phyloP scores from a whole-genome alignment of 1,140 invertebrate genomes.

The Diprion similis region DNA sequence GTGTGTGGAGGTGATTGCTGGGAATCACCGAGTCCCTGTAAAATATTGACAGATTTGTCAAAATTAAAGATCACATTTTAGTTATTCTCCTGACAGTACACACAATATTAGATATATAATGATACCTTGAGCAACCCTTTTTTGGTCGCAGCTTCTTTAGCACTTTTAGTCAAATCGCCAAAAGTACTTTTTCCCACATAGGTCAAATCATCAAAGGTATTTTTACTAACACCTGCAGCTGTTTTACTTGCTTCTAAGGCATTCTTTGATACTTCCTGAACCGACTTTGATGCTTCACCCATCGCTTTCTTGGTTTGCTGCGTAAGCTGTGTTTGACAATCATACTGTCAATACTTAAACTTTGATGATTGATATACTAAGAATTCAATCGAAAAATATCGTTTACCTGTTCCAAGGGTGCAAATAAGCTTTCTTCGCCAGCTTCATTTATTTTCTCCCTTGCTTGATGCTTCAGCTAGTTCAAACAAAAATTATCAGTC shows the following conservation, averaged over 20 bases:
- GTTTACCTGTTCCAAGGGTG: constrained; percentile 77
- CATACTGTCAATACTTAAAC: not conserved
- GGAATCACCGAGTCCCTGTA: constrained; percentile 57
- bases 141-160: constrained; percentile 84
- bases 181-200: constrained; percentile 87
- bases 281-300: constrained; percentile 82
- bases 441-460: constrained; percentile 73
- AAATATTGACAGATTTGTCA: not conserved
- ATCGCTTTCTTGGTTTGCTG: constrained; percentile 88
- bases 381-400: constrained; percentile 17
- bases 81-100: too few species aligned
- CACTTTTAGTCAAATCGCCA: constrained; percentile 89
- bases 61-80: too few species aligned
- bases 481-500: constrained; percentile 30
- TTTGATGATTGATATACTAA: constrained; percentile 8
- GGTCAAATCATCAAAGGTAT: constrained; percentile 85
- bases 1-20: constrained; percentile 49
- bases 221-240: constrained; percentile 85
- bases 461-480: constrained; percentile 69
- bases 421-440: constrained; percentile 74
- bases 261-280: constrained; percentile 82
- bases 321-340: constrained; percentile 68
- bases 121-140: constrained; percentile 83
- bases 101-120: too few species aligned
- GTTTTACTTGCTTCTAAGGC: constrained; percentile 87